Evolutionary conservation across 2,797 vertebrate species (phyloP).

Genomic region (Phataginus tetradactyla): DNA sequence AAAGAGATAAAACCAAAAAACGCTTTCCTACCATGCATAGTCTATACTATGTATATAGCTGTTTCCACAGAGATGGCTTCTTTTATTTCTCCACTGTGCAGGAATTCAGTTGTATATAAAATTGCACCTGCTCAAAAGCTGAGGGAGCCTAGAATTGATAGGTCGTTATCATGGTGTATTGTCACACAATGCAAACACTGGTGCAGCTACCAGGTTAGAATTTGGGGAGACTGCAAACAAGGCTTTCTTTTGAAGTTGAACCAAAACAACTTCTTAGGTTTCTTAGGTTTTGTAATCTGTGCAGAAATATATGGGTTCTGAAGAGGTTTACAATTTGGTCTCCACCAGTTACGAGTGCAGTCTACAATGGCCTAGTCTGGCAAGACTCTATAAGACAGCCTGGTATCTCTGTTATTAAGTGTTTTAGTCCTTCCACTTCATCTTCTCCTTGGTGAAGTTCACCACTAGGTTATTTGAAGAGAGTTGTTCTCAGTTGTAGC

Average conservation of each 20-base stretch:
- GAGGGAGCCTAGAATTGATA: slow-evolving; percentile 96
- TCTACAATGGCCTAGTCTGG: slow-evolving; percentile 93
- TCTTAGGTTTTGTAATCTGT: slow-evolving; percentile 95
- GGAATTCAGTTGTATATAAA: slow-evolving; percentile 95
- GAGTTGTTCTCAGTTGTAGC: slow-evolving; percentile 90
- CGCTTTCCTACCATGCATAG: slow-evolving; percentile 53
- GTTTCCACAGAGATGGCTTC: slow-evolving; percentile 87
- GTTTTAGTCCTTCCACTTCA: slow-evolving; percentile 93
- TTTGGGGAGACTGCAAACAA: slow-evolving; percentile 58
- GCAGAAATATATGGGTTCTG: slow-evolving; percentile 96
- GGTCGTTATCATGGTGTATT: slow-evolving; percentile 94
- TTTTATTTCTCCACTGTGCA: slow-evolving; percentile 61
- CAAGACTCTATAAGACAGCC: background rate
- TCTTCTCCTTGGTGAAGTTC: slow-evolving; percentile 93
- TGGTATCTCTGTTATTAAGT: slow-evolving; percentile 89
- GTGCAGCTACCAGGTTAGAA: background rate
- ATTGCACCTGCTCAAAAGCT: slow-evolving; percentile 96
- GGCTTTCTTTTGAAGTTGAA: slow-evolving; percentile 96
- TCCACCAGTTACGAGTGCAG: slow-evolving; percentile 94
- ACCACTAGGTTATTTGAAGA: slow-evolving; percentile 94
- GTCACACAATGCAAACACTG: slow-evolving; percentile 94
- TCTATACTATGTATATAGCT: slow-evolving; percentile 82
- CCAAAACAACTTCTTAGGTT: slow-evolving; percentile 91
- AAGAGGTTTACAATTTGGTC: slow-evolving; percentile 94
- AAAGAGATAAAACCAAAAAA: slow-evolving; percentile 66